These are phyloP conservation scores for Stylophora pistillata DNA, from an alignment of 64 coral and sea anemone genomes.

Conservation along the genomic window DNA sequence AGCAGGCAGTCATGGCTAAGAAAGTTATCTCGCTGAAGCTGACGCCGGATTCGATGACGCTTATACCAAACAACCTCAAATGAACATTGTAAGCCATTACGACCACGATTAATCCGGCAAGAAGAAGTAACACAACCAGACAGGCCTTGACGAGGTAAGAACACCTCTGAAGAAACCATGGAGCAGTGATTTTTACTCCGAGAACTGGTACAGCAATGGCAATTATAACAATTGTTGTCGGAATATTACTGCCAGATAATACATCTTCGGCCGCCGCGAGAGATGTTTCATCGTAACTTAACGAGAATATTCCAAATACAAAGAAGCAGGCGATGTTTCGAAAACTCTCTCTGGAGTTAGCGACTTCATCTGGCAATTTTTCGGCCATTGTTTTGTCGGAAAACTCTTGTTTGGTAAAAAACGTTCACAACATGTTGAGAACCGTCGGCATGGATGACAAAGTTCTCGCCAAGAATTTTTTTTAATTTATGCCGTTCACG, in stretches of 20 bases:
- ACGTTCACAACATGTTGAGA: too few species aligned
- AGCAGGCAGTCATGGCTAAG: slow-evolving; percentile 59
- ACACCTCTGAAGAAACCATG: slow-evolving; percentile 69
- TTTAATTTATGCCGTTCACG: too few species aligned
- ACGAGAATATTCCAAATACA: slow-evolving; percentile 42
- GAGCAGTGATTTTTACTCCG: slow-evolving; percentile 33
- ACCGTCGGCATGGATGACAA: too few species aligned
- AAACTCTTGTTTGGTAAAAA: not conserved
- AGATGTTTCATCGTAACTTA: slow-evolving; percentile 62
- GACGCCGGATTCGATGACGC: slow-evolving; percentile 52
- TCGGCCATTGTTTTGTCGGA: not conserved
- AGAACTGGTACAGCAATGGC: slow-evolving; percentile 68
- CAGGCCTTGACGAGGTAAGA: slow-evolving; percentile 41
- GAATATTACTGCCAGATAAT: slow-evolving; percentile 53
- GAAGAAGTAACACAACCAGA: slow-evolving; percentile 30
- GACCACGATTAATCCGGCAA: slow-evolving; percentile 41
- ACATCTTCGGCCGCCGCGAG: slow-evolving; percentile 60
- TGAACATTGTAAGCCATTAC: slow-evolving; percentile 44
- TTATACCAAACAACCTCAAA: slow-evolving; percentile 44
- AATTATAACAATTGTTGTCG: slow-evolving; percentile 60
- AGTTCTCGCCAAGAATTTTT: too few species aligned
- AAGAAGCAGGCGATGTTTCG: slow-evolving; percentile 60
- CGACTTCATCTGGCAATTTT: not conserved
- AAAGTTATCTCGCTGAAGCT: slow-evolving; percentile 65
- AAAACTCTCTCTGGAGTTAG: not conserved